Percentiles rank a stretch among this genome's conserved stretches.
Evolutionary conservation across 2,797 vertebrate genomes (phyloP).

Genomic region (Enteromius anoplus): DNA sequence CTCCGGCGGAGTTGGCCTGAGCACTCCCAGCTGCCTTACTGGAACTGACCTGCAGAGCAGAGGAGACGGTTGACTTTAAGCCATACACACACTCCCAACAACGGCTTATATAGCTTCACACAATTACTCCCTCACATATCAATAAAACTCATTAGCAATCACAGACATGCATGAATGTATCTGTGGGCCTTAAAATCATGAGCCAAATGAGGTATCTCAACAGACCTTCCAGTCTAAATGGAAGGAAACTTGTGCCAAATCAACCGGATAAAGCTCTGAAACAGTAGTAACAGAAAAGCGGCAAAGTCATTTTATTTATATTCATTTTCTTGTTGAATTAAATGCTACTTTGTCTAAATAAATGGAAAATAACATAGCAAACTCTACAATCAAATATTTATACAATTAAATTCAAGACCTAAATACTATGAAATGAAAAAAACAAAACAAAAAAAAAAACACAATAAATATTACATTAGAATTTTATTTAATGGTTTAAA

Average conservation of each 20-base stretch:
- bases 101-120: neutral
- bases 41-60: constrained; percentile 77
- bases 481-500: neutral
- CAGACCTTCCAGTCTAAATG: constrained; percentile 1
- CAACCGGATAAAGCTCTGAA: neutral
- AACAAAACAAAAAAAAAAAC: neutral
- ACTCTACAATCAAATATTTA: neutral
- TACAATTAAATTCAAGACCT: neutral
- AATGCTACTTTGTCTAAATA: neutral
- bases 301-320: neutral
- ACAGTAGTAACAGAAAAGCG: neutral
- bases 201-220: neutral
- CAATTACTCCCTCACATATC: neutral
- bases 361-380: neutral
- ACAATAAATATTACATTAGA: neutral
- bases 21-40: constrained; percentile 71
- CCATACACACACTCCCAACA: neutral
- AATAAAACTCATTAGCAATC: constrained; percentile 5
- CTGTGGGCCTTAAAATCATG: constrained; percentile 3
- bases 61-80: neutral
- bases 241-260: neutral
- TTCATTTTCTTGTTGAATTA: neutral
- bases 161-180: neutral
- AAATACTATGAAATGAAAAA: neutral
- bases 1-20: constrained; percentile 71